Evolutionary conservation across 2,888 invertebrate genomes (phyloP), one percentile per base, ranked within the genome.

Genomic region (Yponomeuta plumbellus): DNA sequence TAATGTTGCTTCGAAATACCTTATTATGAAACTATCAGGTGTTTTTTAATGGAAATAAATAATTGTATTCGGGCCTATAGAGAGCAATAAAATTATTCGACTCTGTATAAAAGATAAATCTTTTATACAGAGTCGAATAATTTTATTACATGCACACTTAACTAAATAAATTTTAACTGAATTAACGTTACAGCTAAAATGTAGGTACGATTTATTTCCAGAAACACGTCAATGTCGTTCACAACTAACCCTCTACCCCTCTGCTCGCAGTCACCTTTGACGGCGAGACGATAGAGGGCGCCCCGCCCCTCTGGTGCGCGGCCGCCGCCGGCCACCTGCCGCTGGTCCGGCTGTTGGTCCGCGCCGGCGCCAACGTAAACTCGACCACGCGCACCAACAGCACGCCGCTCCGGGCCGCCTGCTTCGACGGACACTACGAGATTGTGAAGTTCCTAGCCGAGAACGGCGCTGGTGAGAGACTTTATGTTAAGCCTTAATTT

Each of bases 291-390:
- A 98, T 99, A 81, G 98, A 98, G 84, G 98, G 97, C 72, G 98
- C 98, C 1, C 98, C 98, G 17, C 98, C 99, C 0, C 88, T 99
- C 62, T 99, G 99, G 99, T 98, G 98, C 86, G 99, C 99, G 21
- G 97, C 98, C 1, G 99, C 99, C 1, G 98, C 98, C 0, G 99
- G 99, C 44, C 97, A 98, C 88, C 84, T 97, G 73, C 93, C 95
- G 65, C 94, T 98, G 70, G 98, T 98, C 26, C 94, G 95, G 81
- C 92, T 97, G 79, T 91, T 99, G 72, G 95, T 98, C 61, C 94
- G 94, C 72, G 94, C 95, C 70, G 96, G 96, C 64, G 98, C 98
- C 66, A 95, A 96, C 79, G 97, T 99, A 67, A 99, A 99, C 92
- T 96, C 97, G 72, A 97, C 97, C 63, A 99, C 98, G 13, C 93